Conservation (phyloP, 2,113 vertebrate species). For the Sitta europaea region DNA sequence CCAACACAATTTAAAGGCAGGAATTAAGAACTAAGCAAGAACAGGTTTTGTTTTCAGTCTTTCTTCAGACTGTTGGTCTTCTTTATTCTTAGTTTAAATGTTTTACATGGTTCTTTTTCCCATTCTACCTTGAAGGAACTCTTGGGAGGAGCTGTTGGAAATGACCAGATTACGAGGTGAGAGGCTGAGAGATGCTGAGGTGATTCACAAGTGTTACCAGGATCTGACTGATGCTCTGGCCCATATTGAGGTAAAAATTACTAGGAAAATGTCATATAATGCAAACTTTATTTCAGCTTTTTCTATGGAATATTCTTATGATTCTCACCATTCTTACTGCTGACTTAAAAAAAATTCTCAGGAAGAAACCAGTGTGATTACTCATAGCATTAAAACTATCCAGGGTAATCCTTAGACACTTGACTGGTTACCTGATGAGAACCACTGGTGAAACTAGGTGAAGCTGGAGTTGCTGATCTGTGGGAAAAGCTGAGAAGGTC, state of each 20-base stretch:
- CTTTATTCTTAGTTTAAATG: not conserved
- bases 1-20: not conserved
- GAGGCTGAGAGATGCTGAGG: constrained; percentile 71
- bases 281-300: not conserved
- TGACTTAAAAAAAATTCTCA: not conserved
- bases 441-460: not conserved
- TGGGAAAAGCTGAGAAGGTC: not conserved
- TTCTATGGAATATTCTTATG: not conserved
- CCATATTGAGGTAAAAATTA: constrained; percentile 79
- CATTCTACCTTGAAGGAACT: constrained; percentile 59
- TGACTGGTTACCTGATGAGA: not conserved
- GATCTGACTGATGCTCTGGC: constrained; percentile 80
- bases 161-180: constrained; percentile 67
- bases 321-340: not conserved
- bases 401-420: not conserved
- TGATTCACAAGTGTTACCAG: constrained; percentile 72
- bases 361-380: not conserved
- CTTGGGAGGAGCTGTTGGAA: constrained; percentile 80
- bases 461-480: not conserved
- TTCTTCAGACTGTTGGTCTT: not conserved
- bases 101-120: not conserved
- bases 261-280: not conserved
- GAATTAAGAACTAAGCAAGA: not conserved
- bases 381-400: not conserved
- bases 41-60: not conserved